Base-by-base conservation (phyloP, 2,113 vertebrate genomes). In the Ciconia boyciana region DNA sequence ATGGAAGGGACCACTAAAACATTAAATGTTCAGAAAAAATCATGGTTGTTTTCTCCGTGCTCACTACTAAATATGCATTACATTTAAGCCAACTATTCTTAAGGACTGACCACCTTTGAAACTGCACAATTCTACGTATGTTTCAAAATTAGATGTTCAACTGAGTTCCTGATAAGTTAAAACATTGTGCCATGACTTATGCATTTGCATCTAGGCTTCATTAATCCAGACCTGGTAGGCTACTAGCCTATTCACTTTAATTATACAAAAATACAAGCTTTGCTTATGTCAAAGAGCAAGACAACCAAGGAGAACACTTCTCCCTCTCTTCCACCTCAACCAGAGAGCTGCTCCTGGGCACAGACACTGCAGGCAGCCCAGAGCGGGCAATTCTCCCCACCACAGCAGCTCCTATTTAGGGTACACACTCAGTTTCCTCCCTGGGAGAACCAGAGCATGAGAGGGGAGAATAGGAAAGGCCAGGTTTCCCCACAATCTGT, bases 371-470 rank as follows among this genome's bases (percentile, higher is more conserved):
- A 64, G 29, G 49, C 26, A 72, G 44, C 54, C 11, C 44, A 25
- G 44, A 52, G 52, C 1, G 0, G 12, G 34, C 34, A 70, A 62
- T 20, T 58, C 19, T n/a, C 13, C 21, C 11, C 4, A 0, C 15
- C 32, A 28, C 46, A 39, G 43, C 54, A 26, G 66, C 60, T 79
- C 36, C 54, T 7, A 2, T 22, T 6, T 51, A 48, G 32, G 43
- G 25, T 32, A 77, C 1, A 0, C n/a, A 32, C 6, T 62, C 64
- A 66, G 0, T 41, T 55, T 80, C 32, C 31, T 49, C 16, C 25
- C 10, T 11, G 29, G 43, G 16, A 66, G 19, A 61, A 70, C 12
- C 28, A 77, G 5, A 77, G 32, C 13, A 3, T 0, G 0, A 91
- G 44, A 58, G 5, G 4, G 16, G 19, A 83, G 49, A 36, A 10